phyloP scores from a whole-genome alignment of 2,888 invertebrate genomes.

The Keiferia lycopersicella region DNA sequence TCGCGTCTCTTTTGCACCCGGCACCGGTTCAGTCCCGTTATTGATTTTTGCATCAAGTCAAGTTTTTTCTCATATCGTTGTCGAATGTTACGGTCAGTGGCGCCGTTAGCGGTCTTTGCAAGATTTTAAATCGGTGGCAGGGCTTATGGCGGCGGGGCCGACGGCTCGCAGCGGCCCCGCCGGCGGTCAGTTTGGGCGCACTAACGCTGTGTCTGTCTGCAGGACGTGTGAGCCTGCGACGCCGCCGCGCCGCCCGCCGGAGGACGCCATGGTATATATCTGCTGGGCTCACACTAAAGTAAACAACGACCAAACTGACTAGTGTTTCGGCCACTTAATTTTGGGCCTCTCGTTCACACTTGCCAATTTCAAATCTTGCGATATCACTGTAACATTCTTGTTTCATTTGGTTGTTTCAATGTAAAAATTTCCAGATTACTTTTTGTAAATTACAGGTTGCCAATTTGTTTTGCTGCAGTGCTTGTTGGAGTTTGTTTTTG shows the following conservation, averaged over 20 bases:
- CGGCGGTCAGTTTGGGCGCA: constrained; percentile 71
- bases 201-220: constrained; percentile 82
- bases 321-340: constrained; percentile 80
- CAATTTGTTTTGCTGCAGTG: constrained; percentile 82
- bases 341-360: constrained; percentile 77
- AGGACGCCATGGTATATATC: constrained; percentile 79
- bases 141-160: constrained; percentile 47
- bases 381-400: constrained; percentile 76
- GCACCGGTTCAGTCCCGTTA: constrained; percentile 68
- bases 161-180: constrained; percentile 34
- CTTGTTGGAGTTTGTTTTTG: constrained; percentile 81
- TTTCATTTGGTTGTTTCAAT: constrained; percentile 71
- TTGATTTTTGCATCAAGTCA: constrained; percentile 50
- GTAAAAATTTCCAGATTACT: constrained; percentile 75
- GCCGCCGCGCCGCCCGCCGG: constrained; percentile 77
- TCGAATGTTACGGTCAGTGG: constrained; percentile 54
- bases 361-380: constrained; percentile 80
- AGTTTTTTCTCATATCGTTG: constrained; percentile 26
- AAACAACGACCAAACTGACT: constrained; percentile 78
- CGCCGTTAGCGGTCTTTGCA: constrained; percentile 59
- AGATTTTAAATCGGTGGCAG: constrained; percentile 77
- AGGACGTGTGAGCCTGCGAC: constrained; percentile 79
- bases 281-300: constrained; percentile 80
- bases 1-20: constrained; percentile 71
- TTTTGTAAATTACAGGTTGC: constrained; percentile 80